Conservation (phyloP, 2,113 vertebrate species). For the Herpetotheres cachinnans region DNA sequence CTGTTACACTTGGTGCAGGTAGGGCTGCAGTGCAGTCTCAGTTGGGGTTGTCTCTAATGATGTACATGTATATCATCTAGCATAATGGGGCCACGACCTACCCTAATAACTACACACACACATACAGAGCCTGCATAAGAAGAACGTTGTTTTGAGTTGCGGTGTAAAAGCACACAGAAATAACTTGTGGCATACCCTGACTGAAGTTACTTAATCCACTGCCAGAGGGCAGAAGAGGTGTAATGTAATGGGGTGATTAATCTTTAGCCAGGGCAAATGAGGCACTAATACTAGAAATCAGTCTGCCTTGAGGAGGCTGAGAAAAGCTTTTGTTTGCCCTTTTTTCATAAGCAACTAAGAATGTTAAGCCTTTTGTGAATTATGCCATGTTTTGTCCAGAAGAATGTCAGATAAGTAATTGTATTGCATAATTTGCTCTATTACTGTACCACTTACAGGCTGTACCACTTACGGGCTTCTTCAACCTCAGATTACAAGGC, state of each 20-base stretch:
- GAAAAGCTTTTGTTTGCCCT: not conserved
- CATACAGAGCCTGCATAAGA: not conserved
- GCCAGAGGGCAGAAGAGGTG: not conserved
- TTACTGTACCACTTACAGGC: not conserved
- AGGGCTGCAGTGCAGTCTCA: not conserved
- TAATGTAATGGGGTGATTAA: not conserved
- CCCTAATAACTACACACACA: not conserved
- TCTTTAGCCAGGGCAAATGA: not conserved
- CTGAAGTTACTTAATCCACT: not conserved
- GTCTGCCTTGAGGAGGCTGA: not conserved
- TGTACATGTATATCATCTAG: not conserved
- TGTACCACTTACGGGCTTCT: not conserved
- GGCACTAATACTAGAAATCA: not conserved
- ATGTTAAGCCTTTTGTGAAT: conserved; percentile 14
- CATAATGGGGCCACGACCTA: not conserved
- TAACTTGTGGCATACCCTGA: not conserved
- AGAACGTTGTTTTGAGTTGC: not conserved
- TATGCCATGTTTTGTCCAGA: conserved; percentile 12
- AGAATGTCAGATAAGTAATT: conserved; percentile 20
- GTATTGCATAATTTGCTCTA: not conserved
- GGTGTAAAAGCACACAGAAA: not conserved
- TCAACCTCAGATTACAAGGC: not conserved
- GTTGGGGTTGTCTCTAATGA: not conserved
- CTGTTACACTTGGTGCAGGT: not conserved
- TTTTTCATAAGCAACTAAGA: not conserved